Evolutionary conservation across 2,797 vertebrate genomes (phyloP).

Genomic region (Salarias fasciatus): DNA sequence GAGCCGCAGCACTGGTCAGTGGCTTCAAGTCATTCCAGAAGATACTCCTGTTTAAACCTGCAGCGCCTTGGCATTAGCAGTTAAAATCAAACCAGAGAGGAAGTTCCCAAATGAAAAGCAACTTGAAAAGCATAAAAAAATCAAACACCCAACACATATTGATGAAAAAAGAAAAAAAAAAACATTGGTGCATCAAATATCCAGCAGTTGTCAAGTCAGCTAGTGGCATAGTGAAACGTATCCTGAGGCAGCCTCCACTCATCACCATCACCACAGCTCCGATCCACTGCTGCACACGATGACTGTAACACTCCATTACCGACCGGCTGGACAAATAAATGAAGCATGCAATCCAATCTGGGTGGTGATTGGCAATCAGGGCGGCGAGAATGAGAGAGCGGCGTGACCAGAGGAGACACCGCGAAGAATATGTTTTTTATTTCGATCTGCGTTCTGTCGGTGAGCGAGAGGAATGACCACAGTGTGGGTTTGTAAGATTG

Average conservation of each 20-base stretch:
- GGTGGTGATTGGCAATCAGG: conserved; percentile 24
- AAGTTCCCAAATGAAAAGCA: no score
- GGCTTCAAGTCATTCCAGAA: no score
- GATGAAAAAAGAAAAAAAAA: no score
- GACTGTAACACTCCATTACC: conserved; percentile 25
- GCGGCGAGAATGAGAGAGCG: not conserved
- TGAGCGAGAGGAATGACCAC: not conserved
- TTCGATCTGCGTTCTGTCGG: conserved; percentile 1
- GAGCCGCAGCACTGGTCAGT: no score
- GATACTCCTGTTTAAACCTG: no score
- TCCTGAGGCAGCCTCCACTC: not conserved
- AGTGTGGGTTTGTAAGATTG: not conserved
- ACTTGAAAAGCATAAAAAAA: no score
- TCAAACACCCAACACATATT: no score
- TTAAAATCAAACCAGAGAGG: no score
- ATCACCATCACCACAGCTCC: not conserved
- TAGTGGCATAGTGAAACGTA: not conserved
- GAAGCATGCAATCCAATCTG: conserved; percentile 34
- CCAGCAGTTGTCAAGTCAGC: not conserved
- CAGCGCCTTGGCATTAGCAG: no score
- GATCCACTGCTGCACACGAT: not conserved
- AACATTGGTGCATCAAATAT: no score
- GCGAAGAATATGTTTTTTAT: not conserved
- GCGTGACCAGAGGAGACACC: not conserved
- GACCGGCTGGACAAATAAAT: conserved; percentile 13